Conservation (phyloP, 2,113 vertebrate genomes). For the Poeciliopsis turrubarensis region DNA sequence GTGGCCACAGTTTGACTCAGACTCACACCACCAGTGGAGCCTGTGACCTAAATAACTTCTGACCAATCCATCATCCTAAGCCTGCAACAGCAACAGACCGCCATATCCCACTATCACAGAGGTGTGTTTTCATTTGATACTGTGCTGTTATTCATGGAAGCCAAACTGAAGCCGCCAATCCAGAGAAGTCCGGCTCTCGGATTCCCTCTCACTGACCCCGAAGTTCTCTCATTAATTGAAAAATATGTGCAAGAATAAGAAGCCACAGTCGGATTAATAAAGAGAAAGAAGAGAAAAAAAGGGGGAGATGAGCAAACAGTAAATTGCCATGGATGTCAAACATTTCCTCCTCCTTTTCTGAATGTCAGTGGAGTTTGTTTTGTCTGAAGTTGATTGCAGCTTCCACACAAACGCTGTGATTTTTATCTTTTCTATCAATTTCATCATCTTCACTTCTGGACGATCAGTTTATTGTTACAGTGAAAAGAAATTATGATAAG, state of each 20-base stretch:
- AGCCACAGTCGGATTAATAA: conserved; percentile 55
- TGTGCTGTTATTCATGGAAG: conserved; percentile 30
- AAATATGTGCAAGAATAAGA: conserved; percentile 45
- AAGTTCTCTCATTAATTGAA: conserved; percentile 49
- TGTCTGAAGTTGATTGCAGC: conserved; percentile 57
- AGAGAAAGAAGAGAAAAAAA: conserved; percentile 25
- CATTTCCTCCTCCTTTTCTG: conserved; percentile 47
- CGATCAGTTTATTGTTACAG: neutral
- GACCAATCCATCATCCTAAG: conserved; percentile 45
- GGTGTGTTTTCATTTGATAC: conserved; percentile 11
- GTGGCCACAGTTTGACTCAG: conserved; percentile 37
- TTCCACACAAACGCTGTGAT: conserved; percentile 16
- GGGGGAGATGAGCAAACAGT: conserved; percentile 27
- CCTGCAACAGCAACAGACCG: conserved; percentile 11
- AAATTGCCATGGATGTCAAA: conserved; percentile 37
- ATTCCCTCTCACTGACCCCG: conserved; percentile 31
- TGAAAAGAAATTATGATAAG: neutral
- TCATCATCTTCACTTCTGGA: neutral
- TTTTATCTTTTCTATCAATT: neutral
- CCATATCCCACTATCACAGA: conserved; percentile 11
- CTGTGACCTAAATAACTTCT: conserved; percentile 54
- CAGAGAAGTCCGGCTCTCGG: conserved; percentile 25
- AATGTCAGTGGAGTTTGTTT: conserved; percentile 64
- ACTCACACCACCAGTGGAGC: conserved; percentile 44
- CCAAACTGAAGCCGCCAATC: conserved; percentile 36